Evolutionary conservation across 2,888 invertebrate species (phyloP).

Genomic region (Macrostomum cliftonense): DNA sequence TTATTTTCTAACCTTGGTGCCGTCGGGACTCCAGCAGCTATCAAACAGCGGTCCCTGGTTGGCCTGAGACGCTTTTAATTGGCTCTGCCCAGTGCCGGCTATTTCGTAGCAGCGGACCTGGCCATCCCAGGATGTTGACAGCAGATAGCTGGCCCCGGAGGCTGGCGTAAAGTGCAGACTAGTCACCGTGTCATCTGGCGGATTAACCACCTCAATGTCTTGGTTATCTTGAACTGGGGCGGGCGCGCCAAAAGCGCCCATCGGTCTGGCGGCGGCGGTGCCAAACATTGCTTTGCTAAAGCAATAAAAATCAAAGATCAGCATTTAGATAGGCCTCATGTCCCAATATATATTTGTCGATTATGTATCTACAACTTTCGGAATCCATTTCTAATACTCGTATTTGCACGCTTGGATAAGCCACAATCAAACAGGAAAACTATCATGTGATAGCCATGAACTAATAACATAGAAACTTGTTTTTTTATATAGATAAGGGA

Average conservation of each 20-base stretch:
- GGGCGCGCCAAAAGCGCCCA: not conserved
- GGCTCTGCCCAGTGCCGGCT: conserved; percentile 58
- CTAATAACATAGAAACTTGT: no score
- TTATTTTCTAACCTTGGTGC: conserved; percentile 10
- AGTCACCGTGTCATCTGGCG: conserved; percentile 88
- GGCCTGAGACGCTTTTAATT: conserved; percentile 89
- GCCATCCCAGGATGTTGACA: conserved; percentile 31
- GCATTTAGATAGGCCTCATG: no score
- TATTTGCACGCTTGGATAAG: no score
- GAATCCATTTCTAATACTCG: no score
- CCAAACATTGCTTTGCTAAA: no score
- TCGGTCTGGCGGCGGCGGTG: not conserved
- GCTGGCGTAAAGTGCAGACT: conserved; percentile 80
- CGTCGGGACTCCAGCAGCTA: conserved; percentile 76
- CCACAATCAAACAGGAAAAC: no score
- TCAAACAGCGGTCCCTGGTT: conserved; percentile 76
- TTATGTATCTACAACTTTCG: no score
- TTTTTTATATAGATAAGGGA: no score
- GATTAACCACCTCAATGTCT: conserved; percentile 51
- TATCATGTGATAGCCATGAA: no score
- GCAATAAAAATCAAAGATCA: no score
- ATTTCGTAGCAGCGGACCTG: conserved; percentile 36
- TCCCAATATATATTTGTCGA: no score
- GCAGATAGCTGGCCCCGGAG: conserved; percentile 56
- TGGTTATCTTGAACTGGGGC: conserved; percentile 4